phyloP scores from a whole-genome alignment of 2,888 invertebrate species.

The Lasioglossum zephyrum region DNA sequence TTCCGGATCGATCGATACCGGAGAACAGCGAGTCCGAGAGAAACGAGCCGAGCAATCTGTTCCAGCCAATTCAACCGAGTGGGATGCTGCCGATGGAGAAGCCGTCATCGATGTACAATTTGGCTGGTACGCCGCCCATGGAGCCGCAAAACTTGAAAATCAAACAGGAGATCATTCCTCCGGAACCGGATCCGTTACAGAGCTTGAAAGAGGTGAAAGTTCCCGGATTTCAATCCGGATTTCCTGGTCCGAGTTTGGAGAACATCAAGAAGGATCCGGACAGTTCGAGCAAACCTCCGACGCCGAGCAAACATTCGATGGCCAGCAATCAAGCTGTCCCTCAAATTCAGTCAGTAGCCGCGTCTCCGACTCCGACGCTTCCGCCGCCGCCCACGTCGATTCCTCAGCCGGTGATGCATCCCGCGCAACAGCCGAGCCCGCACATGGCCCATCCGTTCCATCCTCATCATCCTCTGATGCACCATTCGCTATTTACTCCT shows the following conservation, averaged over 20 bases:
- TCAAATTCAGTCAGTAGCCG: constrained; percentile 80
- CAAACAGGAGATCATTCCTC: constrained; percentile 88
- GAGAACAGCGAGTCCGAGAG: constrained; percentile 73
- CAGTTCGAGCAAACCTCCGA: constrained; percentile 81
- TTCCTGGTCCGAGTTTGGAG: constrained; percentile 89
- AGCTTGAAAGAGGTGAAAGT: constrained; percentile 93
- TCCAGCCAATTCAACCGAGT: constrained; percentile 80
- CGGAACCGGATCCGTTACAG: constrained; percentile 89
- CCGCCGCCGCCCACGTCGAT: constrained; percentile 88
- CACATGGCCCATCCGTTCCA: constrained; percentile 89
- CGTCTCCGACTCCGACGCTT: constrained; percentile 83
- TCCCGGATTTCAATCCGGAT: constrained; percentile 89
- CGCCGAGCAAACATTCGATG: constrained; percentile 81
- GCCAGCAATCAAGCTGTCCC: constrained; percentile 73
- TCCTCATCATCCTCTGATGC: constrained; percentile 90
- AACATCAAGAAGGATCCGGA: constrained; percentile 92
- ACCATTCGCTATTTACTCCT: constrained; percentile 88
- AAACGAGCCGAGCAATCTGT: constrained; percentile 77
- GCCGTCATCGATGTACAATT: constrained; percentile 74
- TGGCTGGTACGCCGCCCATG: constrained; percentile 81
- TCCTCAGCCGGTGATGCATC: constrained; percentile 90
- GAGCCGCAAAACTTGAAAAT: constrained; percentile 91
- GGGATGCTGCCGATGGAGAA: constrained; percentile 77
- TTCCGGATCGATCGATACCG: constrained; percentile 56
- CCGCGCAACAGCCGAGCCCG: constrained; percentile 90